phyloP scores from a whole-genome alignment of 2,113 vertebrate genomes.

The Cryptotis parvus region DNA sequence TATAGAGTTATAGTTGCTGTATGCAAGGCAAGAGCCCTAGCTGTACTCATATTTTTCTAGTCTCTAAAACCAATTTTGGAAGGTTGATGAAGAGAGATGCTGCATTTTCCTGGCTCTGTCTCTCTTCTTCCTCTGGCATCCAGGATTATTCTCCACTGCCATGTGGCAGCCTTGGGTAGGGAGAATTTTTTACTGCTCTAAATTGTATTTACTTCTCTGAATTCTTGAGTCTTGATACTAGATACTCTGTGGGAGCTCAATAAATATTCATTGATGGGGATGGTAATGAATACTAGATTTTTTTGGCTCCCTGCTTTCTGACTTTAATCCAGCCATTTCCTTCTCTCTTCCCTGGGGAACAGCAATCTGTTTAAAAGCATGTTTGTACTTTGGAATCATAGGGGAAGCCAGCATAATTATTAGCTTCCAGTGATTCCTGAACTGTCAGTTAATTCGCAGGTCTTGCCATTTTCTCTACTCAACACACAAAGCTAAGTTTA shows the following conservation, averaged over 20 bases:
- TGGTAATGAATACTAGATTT: constrained; percentile 80
- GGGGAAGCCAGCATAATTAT: constrained; percentile 82
- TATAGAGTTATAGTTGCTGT: too few relatives aligned
- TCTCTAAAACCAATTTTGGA: neutral
- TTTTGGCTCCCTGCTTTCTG: constrained; percentile 80
- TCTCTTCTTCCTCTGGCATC: constrained; percentile 42
- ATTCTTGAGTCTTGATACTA: constrained; percentile 78
- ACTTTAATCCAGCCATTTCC: constrained; percentile 82
- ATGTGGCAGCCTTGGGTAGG: constrained; percentile 57
- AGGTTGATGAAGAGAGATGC: neutral
- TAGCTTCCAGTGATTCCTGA: constrained; percentile 71
- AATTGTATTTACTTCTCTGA: constrained; percentile 82
- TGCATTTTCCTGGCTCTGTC: constrained; percentile 36
- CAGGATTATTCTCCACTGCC: neutral
- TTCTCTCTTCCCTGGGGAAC: constrained; percentile 74
- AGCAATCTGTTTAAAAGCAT: constrained; percentile 82
- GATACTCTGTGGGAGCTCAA: constrained; percentile 77
- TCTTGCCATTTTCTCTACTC: constrained; percentile 64
- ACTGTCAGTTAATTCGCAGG: constrained; percentile 74
- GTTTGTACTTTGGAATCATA: constrained; percentile 81
- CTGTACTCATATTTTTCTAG: too few relatives aligned
- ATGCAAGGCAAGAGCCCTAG: too few relatives aligned
- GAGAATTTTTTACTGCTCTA: constrained; percentile 76
- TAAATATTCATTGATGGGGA: constrained; percentile 82
- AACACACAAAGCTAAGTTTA: constrained; percentile 56